phyloP scores from a whole-genome alignment of 2,797 vertebrate species.

The Fundulus diaphanus region DNA sequence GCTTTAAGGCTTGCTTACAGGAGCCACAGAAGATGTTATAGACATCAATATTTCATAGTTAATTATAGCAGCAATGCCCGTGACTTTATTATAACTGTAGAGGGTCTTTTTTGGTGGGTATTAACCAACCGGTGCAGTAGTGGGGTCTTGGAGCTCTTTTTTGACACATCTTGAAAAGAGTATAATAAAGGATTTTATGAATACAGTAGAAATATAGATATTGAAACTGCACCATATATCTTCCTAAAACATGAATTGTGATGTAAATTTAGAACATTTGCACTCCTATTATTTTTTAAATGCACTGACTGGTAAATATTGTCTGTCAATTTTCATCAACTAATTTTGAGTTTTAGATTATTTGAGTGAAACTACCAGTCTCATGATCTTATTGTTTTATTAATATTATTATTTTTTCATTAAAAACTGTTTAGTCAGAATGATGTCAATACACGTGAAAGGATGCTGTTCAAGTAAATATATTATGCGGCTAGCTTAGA shows the following conservation, averaged over 20 bases:
- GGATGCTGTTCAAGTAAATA: neutral
- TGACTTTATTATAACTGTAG: conserved; percentile 73
- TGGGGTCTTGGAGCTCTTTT: conserved; percentile 33
- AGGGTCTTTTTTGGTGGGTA: conserved; percentile 13
- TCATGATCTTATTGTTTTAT: neutral
- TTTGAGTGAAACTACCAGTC: neutral
- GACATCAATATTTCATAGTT: conserved; percentile 83
- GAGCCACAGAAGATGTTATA: conserved; percentile 71
- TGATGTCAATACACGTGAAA: neutral
- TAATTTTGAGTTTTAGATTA: neutral
- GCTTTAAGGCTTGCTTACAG: conserved; percentile 62
- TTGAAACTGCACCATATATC: conserved; percentile 7
- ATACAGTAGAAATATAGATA: conserved; percentile 52
- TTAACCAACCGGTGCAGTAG: conserved; percentile 11
- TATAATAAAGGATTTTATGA: conserved; percentile 65
- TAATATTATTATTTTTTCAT: neutral
- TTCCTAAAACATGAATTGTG: neutral
- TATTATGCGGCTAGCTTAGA: neutral
- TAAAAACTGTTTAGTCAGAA: neutral
- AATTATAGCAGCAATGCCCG: conserved; percentile 77
- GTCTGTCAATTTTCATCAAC: neutral
- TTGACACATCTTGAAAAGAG: conserved; percentile 47
- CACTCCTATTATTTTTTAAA: neutral
- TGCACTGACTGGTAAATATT: neutral
- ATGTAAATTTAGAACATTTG: neutral